Evolutionary conservation across 2,888 invertebrate species (phyloP).

Genomic region (Oxyscelio sp.): DNA sequence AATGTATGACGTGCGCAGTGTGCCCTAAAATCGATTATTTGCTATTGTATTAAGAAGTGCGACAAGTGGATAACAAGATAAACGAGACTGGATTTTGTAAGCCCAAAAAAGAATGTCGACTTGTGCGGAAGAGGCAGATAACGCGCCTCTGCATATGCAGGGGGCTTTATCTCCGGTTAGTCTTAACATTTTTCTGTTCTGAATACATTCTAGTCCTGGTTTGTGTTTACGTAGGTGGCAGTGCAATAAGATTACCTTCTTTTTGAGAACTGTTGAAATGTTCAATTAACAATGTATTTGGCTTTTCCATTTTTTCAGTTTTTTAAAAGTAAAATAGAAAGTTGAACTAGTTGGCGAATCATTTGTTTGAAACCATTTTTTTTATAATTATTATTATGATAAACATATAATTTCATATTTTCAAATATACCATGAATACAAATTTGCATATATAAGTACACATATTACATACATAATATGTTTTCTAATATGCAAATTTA

Average conservation of each 20-base stretch:
- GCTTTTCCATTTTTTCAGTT: too few relatives aligned
- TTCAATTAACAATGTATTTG: too few relatives aligned
- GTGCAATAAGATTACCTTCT: not conserved
- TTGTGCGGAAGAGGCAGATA: constrained; percentile 87
- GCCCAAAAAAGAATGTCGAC: constrained; percentile 86
- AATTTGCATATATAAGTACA: too few relatives aligned
- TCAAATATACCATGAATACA: too few relatives aligned
- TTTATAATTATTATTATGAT: too few relatives aligned
- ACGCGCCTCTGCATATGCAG: constrained; percentile 86
- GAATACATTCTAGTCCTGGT: not conserved
- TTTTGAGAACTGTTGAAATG: too few relatives aligned
- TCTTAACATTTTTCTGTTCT: constrained; percentile 60
- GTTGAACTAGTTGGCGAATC: too few relatives aligned
- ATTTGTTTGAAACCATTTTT: too few relatives aligned
- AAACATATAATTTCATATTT: too few relatives aligned
- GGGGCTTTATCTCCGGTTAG: constrained; percentile 88
- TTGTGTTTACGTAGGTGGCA: constrained; percentile 43
- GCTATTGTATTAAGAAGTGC: constrained; percentile 57
- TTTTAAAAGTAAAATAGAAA: too few relatives aligned
- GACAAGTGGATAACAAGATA: constrained; percentile 68
- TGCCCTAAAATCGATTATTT: constrained; percentile 42
- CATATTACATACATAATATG: too few relatives aligned
- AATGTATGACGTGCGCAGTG: constrained; percentile 38
- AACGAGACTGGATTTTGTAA: constrained; percentile 69
- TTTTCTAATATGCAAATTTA: too few relatives aligned